Evolutionary conservation across 37 sponge, comb jelly and placozoan species (phyloP), one percentile per base, ranked within the genome.

Genomic region (Axinella damicornis): DNA sequence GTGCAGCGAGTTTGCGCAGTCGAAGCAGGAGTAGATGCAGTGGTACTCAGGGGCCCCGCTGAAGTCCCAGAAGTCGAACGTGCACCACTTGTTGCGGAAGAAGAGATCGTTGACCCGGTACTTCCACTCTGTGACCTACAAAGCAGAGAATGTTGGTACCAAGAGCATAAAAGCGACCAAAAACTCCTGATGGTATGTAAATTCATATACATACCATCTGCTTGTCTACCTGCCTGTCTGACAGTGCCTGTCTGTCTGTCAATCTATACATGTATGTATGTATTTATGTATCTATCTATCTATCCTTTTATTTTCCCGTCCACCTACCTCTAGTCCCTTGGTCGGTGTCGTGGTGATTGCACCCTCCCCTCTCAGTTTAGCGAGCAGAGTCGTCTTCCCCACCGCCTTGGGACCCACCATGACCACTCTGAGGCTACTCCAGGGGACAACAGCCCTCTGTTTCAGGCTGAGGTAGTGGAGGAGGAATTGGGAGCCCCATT

Each of bases 51-150:
- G 63, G 22, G 64, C 74, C 0, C 87, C 93, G 16, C 55, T 52
- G 37, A 92, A 92, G 35, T 92, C 93, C 93, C 93, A 92, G 57
- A 92, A 22, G 33, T 88, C 88, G 68, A 84, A 76, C 71, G 67
- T 84, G 13, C 80, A 20, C 71, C 36, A 22, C 17, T 36, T 53
- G 39, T 78, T 79, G 0, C 78, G 76, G 54, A 89, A 83, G 27
- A 84, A 66, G 20, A 89, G 36, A 2, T 71, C 74, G 25, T 53
- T 56, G 4, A 72, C 79, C 32, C 56, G 46, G 71, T 77, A 83
- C 38, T 71, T 83, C 90, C 84, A 83, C n/a, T 89, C 79, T 0
- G 33, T 37, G 13, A 89, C 78, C 90, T 87, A 60, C 0, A 30
- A 14, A 25, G 14, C 22, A 46, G 38, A 11, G 25, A 40, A 46